Evolutionary conservation across 2,113 vertebrate species (phyloP).

Genomic region (Eonycteris spelaea): DNA sequence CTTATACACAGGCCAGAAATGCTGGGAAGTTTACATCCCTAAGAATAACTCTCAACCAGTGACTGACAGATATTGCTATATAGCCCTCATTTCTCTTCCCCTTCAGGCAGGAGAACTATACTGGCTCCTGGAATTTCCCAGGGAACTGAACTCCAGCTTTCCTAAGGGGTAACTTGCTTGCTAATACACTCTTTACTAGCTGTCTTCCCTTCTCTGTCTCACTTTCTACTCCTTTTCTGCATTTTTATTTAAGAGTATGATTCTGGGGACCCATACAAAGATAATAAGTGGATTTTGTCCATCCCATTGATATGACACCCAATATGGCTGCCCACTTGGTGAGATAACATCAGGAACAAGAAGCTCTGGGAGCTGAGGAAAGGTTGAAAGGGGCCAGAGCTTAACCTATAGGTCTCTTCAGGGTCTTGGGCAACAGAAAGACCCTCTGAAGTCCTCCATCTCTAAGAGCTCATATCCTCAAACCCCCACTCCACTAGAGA

Average conservation of each 20-base stretch:
- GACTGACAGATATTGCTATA: neutral
- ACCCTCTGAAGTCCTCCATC: neutral
- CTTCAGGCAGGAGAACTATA: neutral
- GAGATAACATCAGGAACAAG: neutral
- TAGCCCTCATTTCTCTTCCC: neutral
- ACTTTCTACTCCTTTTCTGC: neutral
- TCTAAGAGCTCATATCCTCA: neutral
- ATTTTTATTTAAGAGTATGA: neutral
- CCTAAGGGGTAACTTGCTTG: neutral
- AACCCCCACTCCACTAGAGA: neutral
- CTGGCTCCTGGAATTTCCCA: neutral
- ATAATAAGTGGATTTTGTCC: neutral
- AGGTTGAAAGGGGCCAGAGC: neutral
- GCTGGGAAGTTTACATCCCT: neutral
- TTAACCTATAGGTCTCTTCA: neutral
- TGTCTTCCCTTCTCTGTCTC: neutral
- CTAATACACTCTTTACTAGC: neutral
- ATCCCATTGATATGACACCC: neutral
- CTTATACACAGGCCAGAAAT: neutral
- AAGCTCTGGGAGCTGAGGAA: neutral
- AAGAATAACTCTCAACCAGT: neutral
- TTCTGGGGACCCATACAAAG: neutral
- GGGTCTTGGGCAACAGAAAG: neutral
- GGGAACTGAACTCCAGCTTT: neutral
- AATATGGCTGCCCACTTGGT: neutral